Evolutionary conservation across 2,113 vertebrate species (phyloP), one percentile per base, ranked within the genome.

Genomic region (Paradoxurus hermaphroditus): DNA sequence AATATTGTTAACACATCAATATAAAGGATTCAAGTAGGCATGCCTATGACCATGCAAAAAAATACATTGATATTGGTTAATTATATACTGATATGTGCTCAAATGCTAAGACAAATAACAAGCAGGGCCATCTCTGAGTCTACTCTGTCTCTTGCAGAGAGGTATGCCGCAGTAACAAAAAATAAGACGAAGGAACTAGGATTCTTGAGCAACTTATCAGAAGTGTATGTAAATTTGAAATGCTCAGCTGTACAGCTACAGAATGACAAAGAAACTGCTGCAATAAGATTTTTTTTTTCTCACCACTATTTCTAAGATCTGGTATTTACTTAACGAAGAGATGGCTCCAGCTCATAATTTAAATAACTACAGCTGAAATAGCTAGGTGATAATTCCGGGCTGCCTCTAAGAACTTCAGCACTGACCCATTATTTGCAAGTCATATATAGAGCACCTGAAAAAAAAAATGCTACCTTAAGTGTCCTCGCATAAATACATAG

Each of bases 1-100:
- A 93, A 16, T 59, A 86, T 90, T 82, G 94, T 96, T 92, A 93
- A 46, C 62, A 89, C 44, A 90, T 73, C 62, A 82, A 13, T 82
- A 88, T 49, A 93, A 77, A 68, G 15, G n/a, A 85, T 12, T 84
- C 84, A 14, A 85, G 21, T 9, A 77, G 53, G 67, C 51, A 75
- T 27, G 49, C 56, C 39, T 41, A 72, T 7, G 23, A 95, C 25
- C 62, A 34, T 1, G 49, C 11, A 29, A 93, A 73, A 83, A 19
- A 67, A 23, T 6, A 68, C 49, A 91, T 13, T 31, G 25, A 11
- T 29, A 39, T 2, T 53, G 36, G 39, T 67, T 34, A 49, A 65
- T 34, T 19, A 16, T 27, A 39, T 10, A 27, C 7, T 34, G 11
- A 36, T 11, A 5, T 4, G 4, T 4, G 7, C 18, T 53, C 67